A percentile compares a stretch with the other conserved stretches of the same genome.
These are phyloP conservation scores for Pyrocephalus nanus DNA, from an alignment of 2,797 vertebrate genomes.

Conservation along the genomic window DNA sequence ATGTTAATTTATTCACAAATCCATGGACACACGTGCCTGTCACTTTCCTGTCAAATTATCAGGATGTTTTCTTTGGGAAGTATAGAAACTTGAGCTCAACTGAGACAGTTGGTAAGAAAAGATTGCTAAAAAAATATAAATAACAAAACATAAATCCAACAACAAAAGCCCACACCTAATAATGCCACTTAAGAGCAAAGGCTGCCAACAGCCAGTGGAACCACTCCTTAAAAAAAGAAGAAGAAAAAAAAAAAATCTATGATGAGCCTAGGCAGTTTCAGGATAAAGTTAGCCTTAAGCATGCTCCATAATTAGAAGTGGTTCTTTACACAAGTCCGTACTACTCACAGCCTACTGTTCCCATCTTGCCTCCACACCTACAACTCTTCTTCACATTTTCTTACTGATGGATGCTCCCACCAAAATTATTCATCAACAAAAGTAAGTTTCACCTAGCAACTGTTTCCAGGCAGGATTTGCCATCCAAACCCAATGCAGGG, in stretches of 20 bases:
- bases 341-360: background rate
- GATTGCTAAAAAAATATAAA: background rate
- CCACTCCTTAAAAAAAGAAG: fast-evolving
- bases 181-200: background rate
- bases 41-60: background rate
- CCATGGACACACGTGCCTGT: background rate
- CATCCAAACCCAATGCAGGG: background rate
- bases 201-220: background rate
- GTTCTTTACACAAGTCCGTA: background rate
- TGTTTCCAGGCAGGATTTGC: conserved; percentile 14
- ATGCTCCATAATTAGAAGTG: background rate
- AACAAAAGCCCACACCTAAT: fast-evolving
- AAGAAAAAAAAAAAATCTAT: fast-evolving
- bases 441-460: conserved; percentile 35
- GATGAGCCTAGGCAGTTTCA: background rate
- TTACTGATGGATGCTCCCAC: background rate
- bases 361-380: background rate
- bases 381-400: background rate
- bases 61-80: background rate
- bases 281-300: background rate
- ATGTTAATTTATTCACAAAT: background rate
- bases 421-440: background rate
- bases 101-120: background rate
- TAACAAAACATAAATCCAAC: background rate
- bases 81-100: background rate